phyloP scores from a whole-genome alignment of 2,888 invertebrate species.

The Arge pagana region DNA sequence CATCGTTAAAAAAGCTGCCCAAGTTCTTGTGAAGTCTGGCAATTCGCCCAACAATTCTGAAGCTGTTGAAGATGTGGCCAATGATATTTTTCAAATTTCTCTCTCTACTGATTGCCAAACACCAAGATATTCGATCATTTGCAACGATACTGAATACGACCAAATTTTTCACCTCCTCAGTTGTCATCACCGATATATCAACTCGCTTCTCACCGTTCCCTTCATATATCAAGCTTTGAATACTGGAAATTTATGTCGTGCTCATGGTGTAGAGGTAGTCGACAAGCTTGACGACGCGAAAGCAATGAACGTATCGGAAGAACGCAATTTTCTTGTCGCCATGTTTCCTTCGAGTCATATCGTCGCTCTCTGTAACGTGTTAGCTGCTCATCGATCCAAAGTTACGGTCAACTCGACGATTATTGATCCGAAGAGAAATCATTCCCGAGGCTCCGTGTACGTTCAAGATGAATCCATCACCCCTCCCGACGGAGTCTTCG shows the following conservation, averaged over 20 bases:
- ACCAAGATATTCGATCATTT: conserved; percentile 74
- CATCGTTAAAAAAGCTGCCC: conserved; percentile 90
- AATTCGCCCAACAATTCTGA: conserved; percentile 68
- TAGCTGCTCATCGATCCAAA: conserved; percentile 71
- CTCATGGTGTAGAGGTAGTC: conserved; percentile 24
- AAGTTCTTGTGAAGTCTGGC: conserved; percentile 76
- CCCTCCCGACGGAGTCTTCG: conserved; percentile 6
- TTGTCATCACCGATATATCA: conserved; percentile 68
- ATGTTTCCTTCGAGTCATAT: conserved; percentile 71
- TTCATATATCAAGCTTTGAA: conserved; percentile 67
- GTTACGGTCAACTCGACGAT: conserved; percentile 70
- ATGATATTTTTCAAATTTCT: conserved; percentile 36
- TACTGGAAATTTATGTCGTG: conserved; percentile 54
- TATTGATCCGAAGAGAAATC: conserved; percentile 56
- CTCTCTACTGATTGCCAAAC: conserved; percentile 65
- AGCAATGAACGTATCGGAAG: conserved; percentile 47
- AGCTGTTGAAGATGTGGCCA: conserved; percentile 47
- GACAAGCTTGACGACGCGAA: neutral
- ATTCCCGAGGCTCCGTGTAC: conserved; percentile 25
- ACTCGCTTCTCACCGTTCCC: conserved; percentile 65
- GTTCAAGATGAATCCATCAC: conserved; percentile 13
- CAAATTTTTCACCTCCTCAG: conserved; percentile 76
- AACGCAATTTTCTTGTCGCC: conserved; percentile 65
- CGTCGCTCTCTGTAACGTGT: conserved; percentile 77
- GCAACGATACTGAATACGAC: conserved; percentile 71